phyloP scores from a whole-genome alignment of 2,888 invertebrate genomes.

The Dyspetes luteomarginatus region DNA sequence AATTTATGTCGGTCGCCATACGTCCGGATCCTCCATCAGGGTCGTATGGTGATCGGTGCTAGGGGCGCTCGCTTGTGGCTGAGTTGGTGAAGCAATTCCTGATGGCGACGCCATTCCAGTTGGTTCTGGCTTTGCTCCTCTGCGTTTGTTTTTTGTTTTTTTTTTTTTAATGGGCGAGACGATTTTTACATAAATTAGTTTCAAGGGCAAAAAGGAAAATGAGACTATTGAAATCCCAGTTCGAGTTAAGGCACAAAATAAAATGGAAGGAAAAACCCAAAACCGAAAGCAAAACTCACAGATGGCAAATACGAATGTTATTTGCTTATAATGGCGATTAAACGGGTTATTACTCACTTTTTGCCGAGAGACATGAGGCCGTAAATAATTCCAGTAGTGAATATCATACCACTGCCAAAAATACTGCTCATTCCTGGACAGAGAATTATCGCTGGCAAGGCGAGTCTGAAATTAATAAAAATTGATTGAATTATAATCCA shows the following conservation, averaged over 20 bases:
- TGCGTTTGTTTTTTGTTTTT: constrained; percentile 80
- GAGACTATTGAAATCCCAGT: background rate
- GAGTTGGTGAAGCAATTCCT: constrained; percentile 85
- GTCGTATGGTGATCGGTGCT: constrained; percentile 90
- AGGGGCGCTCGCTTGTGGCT: constrained; percentile 85
- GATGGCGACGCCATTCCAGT: constrained; percentile 90
- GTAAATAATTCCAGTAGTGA: constrained; percentile 94
- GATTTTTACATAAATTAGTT: constrained; percentile 32
- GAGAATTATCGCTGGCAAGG: constrained; percentile 91
- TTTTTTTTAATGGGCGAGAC: constrained; percentile 24
- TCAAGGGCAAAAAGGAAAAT: background rate
- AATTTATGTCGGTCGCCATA: constrained; percentile 96
- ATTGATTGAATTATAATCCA: background rate
- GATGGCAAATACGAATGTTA: constrained; percentile 31
- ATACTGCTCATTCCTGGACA: constrained; percentile 90
- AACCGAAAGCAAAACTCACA: constrained; percentile 64
- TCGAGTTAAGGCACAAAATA: background rate
- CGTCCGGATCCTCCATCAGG: constrained; percentile 96
- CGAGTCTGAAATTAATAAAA: constrained; percentile 85
- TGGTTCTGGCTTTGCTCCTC: constrained; percentile 93
- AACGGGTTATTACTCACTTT: constrained; percentile 91
- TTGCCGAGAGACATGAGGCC: constrained; percentile 97
- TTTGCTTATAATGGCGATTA: constrained; percentile 7
- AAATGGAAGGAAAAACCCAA: constrained; percentile 33
- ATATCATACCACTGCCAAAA: constrained; percentile 95